A percentile compares a stretch with the other conserved stretches of the same genome.
Conservation (phyloP, 37 sponge, comb jelly and placozoan genomes). For the Beroe forskalii region DNA sequence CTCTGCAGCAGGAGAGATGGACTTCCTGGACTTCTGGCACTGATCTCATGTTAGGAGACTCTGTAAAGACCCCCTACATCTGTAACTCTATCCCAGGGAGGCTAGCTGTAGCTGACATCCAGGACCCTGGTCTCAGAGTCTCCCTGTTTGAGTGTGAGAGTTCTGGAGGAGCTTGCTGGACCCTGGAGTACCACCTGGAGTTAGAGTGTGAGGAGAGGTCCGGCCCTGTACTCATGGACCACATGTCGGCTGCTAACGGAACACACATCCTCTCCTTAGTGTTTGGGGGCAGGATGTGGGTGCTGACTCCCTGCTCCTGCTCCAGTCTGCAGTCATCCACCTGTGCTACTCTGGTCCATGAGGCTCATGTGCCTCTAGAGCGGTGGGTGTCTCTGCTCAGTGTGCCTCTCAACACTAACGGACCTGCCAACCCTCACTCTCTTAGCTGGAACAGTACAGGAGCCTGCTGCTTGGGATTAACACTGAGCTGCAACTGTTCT, state of each 20-base stretch:
- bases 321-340: not conserved
- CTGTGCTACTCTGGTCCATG: not conserved
- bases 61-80: not conserved
- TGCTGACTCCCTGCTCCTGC: slow-evolving; percentile 51
- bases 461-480: slow-evolving; percentile 5
- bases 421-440: slow-evolving; percentile 22
- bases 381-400: slow-evolving; percentile 4
- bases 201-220: too few relatives aligned
- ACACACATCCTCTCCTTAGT: slow-evolving; percentile 4
- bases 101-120: not conserved
- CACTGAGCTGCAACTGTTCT: slow-evolving; percentile 42
- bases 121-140: slow-evolving; percentile 66
- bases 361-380: not conserved
- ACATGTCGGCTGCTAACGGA: slow-evolving; percentile 44
- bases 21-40: not conserved
- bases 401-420: not conserved
- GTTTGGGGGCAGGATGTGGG: not conserved
- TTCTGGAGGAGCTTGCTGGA: slow-evolving; percentile 77
- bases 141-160: slow-evolving; percentile 86
- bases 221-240: slow-evolving; percentile 31
- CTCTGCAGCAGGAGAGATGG: not conserved
- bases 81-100: slow-evolving; percentile 26
- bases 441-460: slow-evolving; percentile 55
- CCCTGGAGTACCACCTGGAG: slow-evolving; percentile 70
- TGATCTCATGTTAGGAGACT: not conserved